Evolutionary conservation across 2,888 invertebrate species (phyloP).

Genomic region (Noctua janthe): DNA sequence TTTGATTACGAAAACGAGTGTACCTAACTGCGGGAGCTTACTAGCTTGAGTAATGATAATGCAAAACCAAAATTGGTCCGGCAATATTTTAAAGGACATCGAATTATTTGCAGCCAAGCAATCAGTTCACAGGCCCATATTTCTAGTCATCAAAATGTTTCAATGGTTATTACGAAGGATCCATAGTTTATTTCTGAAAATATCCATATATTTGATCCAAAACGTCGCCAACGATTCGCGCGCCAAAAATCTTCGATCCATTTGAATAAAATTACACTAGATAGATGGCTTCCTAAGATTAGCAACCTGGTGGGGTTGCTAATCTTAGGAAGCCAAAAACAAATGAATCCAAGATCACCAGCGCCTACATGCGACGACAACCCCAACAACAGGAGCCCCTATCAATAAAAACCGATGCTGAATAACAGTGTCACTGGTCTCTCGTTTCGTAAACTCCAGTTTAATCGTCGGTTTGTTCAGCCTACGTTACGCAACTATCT

Average conservation of each 20-base stretch:
- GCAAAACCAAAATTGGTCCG: background rate
- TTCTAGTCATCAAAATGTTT: background rate
- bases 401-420: conserved; percentile 27
- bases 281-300: background rate
- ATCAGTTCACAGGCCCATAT: background rate
- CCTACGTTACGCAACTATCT: conserved; percentile 52
- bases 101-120: background rate
- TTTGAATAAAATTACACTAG: background rate
- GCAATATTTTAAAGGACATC: background rate
- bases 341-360: background rate
- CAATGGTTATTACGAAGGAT: background rate
- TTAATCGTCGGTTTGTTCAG: conserved; percentile 42
- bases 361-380: background rate
- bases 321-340: too few relatives aligned
- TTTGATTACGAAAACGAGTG: conserved; percentile 3
- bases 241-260: background rate
- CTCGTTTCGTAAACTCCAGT: conserved; percentile 37
- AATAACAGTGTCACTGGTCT: conserved; percentile 22
- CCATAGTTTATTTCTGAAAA: background rate
- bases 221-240: background rate
- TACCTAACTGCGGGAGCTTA: background rate
- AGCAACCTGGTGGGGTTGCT: too few relatives aligned
- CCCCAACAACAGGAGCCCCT: background rate
- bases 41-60: background rate
- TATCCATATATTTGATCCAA: too few relatives aligned